phyloP scores from a whole-genome alignment of 2,797 vertebrate species.

The Enteromius trimaculatus region DNA sequence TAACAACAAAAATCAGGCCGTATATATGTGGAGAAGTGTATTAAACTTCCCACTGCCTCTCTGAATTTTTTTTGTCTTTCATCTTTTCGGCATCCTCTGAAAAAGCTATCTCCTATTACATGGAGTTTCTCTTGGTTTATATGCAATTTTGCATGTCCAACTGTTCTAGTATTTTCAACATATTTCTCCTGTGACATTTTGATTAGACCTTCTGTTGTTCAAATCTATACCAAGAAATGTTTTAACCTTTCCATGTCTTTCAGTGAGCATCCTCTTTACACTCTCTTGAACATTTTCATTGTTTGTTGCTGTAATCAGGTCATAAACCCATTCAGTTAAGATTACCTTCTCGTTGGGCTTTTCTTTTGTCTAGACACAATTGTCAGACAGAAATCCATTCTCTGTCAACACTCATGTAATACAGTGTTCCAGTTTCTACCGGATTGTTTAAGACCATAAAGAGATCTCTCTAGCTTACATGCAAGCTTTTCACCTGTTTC shows the following conservation, averaged over 20 bases:
- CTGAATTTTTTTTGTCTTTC: conserved; percentile 42
- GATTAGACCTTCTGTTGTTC: conserved; percentile 2
- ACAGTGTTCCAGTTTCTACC: conserved; percentile 46
- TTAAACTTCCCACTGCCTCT: conserved; percentile 41
- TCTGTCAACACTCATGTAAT: conserved; percentile 8
- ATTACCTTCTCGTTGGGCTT: neutral
- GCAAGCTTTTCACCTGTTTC: neutral
- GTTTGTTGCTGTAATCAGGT: conserved; percentile 9
- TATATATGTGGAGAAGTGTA: conserved; percentile 37
- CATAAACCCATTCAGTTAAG: conserved; percentile 28
- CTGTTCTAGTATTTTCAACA: conserved; percentile 23
- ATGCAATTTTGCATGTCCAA: too few species aligned
- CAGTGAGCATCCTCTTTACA: conserved; percentile 3
- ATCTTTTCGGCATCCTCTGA: conserved; percentile 10
- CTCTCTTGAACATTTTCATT: neutral
- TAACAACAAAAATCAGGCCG: conserved; percentile 41
- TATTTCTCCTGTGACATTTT: conserved; percentile 43
- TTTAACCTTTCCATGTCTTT: conserved; percentile 36
- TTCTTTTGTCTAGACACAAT: conserved; percentile 29
- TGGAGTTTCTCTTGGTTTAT: neutral
- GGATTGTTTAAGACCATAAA: conserved; percentile 29
- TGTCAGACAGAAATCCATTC: conserved; percentile 6
- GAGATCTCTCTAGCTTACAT: neutral
- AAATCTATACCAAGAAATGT: conserved; percentile 39
- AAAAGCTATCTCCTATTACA: conserved; percentile 41